A percentile compares a stretch with the other conserved stretches of the same genome.
These are phyloP conservation scores for Recurvirostra avosetta DNA, from an alignment of 2,113 vertebrate genomes.

Conservation along the genomic window DNA sequence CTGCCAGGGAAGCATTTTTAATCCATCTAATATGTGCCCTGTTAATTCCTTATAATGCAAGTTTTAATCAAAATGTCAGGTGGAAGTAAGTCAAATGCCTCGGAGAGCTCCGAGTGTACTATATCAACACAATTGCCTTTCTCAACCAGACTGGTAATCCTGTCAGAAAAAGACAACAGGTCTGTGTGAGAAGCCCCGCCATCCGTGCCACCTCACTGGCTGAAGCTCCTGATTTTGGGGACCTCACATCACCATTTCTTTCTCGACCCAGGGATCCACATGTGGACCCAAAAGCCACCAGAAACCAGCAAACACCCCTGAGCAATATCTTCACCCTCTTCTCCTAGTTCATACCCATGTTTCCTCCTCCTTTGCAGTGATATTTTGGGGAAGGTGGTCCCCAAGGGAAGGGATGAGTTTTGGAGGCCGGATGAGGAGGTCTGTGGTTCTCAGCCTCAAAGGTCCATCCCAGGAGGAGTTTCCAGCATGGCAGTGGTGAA, in stretches of 20 bases:
- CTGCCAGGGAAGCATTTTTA: constrained; percentile 58
- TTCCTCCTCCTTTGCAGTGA: not conserved
- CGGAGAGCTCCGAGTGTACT: not conserved
- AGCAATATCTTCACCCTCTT: not conserved
- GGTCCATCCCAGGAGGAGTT: not conserved
- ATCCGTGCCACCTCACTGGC: not conserved
- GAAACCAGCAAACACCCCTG: not conserved
- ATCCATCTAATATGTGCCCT: constrained; percentile 57
- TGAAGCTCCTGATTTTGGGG: not conserved
- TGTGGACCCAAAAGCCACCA: not conserved
- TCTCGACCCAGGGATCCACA: fast-evolving
- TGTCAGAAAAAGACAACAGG: constrained; percentile 1
- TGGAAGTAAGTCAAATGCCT: constrained; percentile 63
- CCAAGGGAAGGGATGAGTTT: not conserved
- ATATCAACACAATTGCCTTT: constrained; percentile 5
- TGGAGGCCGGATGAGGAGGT: fast-evolving
- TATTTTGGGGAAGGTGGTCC: not conserved
- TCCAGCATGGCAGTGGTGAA: fast-evolving
- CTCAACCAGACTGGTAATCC: not conserved
- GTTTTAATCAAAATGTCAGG: constrained; percentile 69
- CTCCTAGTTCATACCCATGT: not conserved
- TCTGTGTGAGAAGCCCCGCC: not conserved
- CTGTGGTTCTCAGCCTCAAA: not conserved
- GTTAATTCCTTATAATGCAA: constrained; percentile 66
- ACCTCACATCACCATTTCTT: not conserved